Evolutionary conservation across 2,888 invertebrate species (phyloP), one percentile per base, ranked within the genome.

Genomic region (Agriopis leucophaearia): DNA sequence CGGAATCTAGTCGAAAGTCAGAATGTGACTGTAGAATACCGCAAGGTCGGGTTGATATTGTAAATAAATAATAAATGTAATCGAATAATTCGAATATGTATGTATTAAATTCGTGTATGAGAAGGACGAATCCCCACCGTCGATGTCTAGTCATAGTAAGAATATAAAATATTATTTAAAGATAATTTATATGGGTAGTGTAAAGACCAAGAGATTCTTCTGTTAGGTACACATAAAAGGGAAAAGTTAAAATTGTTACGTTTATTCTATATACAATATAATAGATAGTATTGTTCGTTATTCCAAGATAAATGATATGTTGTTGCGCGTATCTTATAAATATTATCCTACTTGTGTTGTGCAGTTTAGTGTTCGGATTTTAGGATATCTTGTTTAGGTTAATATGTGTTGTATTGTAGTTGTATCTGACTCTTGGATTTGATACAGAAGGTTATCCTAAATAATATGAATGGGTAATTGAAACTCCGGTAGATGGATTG

Each of bases 51-150:
- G 42, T 42, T 27, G 27, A 44, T 13, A 44, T 42, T 74, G 76
- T 74, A 74, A 74, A 74, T 76, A 76, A 73, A 73, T 73, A 72
- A 73, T 66, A 47, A 63, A 51, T 55, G 8, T 64, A 70, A 66
- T 64, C 54, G 45, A 63, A 27, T 35, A 55, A 70, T 64, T 64
- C 54, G 45, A 63, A 27, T 35, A 55, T 15, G 10, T 1, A 42
- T 69, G 51, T 66, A 48, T 44, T 63, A 61, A 18, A 58, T 36
- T 48, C 48, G 47, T 36, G 50, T 36, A 36, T 9, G 47, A 42
- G 45, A 18, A 65, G 71, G 71, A 64, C 70, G 69, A 51, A 36
- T 55, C 42, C 70, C 68, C 72, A 61, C 72, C 73, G 70, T 57
- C 38, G 68, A 64, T 64, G 51, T 70, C 68, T 74, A 73, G 65